These are phyloP conservation scores for Antheraea yamamai DNA, from an alignment of 2,888 invertebrate species.

Conservation along the genomic window DNA sequence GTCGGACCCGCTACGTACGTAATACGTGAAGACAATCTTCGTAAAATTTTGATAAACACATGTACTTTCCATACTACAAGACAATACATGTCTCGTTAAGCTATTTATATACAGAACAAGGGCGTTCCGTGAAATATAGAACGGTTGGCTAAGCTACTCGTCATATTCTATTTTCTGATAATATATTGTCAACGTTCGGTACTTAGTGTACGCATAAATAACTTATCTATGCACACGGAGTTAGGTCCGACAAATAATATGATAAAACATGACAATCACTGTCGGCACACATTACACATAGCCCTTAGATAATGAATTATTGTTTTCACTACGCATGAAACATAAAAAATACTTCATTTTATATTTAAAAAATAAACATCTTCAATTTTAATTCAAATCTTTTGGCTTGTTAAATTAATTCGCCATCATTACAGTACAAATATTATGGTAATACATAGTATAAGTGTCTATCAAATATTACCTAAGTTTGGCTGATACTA, in stretches of 20 bases:
- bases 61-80: too few relatives aligned
- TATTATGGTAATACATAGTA: neutral
- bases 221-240: neutral
- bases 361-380: neutral
- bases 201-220: neutral
- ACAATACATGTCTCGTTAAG: too few relatives aligned
- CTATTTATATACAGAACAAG: too few relatives aligned
- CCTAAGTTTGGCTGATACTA: neutral
- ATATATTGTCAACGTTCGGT: neutral
- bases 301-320: neutral
- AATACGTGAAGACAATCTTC: too few relatives aligned
- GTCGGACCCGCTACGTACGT: too few relatives aligned
- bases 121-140: too few relatives aligned
- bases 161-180: conserved; percentile 1
- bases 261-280: conserved; percentile 1
- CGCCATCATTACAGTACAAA: neutral
- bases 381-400: neutral
- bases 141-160: too few relatives aligned
- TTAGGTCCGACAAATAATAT: neutral
- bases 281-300: neutral
- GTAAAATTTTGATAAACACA: too few relatives aligned
- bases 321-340: neutral
- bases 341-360: neutral
- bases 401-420: neutral
- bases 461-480: neutral